Base-by-base conservation (phyloP, 2,797 vertebrate genomes). In the Monodelphis domestica region DNA sequence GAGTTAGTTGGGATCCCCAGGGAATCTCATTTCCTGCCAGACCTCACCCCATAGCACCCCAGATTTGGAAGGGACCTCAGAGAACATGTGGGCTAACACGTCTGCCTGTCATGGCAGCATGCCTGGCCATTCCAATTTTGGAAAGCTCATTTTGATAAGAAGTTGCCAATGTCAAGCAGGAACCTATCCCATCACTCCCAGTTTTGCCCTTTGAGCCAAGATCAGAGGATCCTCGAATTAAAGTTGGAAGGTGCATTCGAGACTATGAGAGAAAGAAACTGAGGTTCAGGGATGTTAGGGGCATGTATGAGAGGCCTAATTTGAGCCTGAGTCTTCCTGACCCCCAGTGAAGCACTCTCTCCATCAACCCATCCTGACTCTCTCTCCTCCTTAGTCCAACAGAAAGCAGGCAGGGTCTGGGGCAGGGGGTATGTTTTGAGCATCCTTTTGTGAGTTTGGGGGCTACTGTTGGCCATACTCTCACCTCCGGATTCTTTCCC, bases 1-100 rank as follows among this genome's bases (percentile, higher is more conserved):
- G 45, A 94, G 88, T 29, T 93, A 15, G 56, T 89, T 94, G 54
- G 88, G 33, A 33, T 54, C 53, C 90, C 26, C 84, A 78, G 87
- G 7, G 24, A 90, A 54, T 78, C 54, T 91, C 21, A 53, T 93
- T 55, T 92, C 52, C 63, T 70, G 33, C 28, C 38, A 90, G 28
- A 54, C 30, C 38, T 55, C 12, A 88, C n/a, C 12, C 50, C 70
- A 50, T 21, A 84, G 38, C 70, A 38, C 26, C 28, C 12, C 55
- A 15, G 10, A 53, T 92, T 55, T 51, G 15, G 11, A 92, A 70
- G 56, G 55, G 88, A 0, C 38, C 50, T 38, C n/a, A 59, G 38
- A 70, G n/a, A 51, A 4, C 53, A 52, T 84, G 0, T 54, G 89
- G 59, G 12, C 30, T 14, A 87, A 45, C 90, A 17, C 2, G 6